Conservation (phyloP, 2,113 vertebrate genomes). For the Apus apus region DNA sequence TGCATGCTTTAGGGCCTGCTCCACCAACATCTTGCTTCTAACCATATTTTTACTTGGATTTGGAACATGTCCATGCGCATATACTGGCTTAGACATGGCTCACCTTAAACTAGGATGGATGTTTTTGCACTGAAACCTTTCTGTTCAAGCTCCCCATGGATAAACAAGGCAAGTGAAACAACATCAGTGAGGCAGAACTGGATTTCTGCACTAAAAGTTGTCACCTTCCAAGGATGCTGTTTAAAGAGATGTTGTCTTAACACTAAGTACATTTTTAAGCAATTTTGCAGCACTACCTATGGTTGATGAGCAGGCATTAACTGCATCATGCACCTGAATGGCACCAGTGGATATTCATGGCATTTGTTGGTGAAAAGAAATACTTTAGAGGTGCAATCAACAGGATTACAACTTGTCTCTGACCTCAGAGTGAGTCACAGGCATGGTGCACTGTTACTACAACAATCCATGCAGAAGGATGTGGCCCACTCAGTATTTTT, state of each 20-base stretch:
- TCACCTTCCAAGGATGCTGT: not conserved
- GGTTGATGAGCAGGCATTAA: not conserved
- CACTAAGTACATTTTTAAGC: not conserved
- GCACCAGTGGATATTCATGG: not conserved
- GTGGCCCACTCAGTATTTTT: not conserved
- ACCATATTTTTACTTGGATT: not conserved
- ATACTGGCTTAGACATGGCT: not conserved
- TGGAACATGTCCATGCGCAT: not conserved
- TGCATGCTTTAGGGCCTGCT: slow-evolving; percentile 29
- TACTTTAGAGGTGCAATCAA: not conserved
- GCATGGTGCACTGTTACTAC: not conserved
- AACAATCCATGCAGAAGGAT: not conserved
- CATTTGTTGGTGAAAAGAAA: not conserved
- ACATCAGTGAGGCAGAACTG: not conserved
- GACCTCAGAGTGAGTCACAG: not conserved
- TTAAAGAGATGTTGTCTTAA: not conserved
- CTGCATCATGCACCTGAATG: not conserved
- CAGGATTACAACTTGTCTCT: not conserved
- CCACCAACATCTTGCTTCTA: not conserved
- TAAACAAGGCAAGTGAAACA: not conserved
- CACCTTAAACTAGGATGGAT: not conserved
- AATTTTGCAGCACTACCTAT: not conserved
- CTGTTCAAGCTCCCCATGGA: not conserved
- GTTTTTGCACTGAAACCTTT: not conserved
- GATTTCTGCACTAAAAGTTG: not conserved